Evolutionary conservation across 92 coral and sea anemone genomes (phyloP).

Genomic region (Phenganax subtilis): DNA sequence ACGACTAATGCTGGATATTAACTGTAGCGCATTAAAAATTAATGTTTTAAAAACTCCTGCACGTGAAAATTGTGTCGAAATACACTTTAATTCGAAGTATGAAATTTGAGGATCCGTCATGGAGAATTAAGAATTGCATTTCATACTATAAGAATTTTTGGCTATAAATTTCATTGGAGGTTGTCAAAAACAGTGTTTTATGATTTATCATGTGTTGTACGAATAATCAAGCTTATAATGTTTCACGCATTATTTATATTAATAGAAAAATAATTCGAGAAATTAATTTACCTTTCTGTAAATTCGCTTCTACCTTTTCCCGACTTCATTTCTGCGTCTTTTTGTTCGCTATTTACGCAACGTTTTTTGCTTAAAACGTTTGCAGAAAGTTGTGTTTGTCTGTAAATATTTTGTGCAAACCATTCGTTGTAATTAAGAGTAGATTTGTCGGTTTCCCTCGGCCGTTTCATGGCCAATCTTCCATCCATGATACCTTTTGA

Average conservation of each 20-base stretch:
- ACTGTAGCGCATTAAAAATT: slow-evolving; percentile 24
- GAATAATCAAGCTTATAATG: no score
- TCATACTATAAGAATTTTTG: no score
- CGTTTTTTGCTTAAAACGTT: slow-evolving; percentile 6
- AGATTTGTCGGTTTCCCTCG: background rate
- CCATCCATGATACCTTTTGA: background rate
- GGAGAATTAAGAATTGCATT: background rate
- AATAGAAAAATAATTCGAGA: background rate
- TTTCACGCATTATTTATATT: slow-evolving; percentile 1
- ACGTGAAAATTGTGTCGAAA: background rate
- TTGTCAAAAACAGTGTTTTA: no score
- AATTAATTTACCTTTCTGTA: slow-evolving; percentile 27
- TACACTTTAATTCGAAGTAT: background rate
- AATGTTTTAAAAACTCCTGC: slow-evolving; percentile 8
- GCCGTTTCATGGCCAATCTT: slow-evolving; percentile 7
- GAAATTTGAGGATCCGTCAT: background rate
- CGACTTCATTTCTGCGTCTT: background rate
- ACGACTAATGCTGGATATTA: slow-evolving; percentile 17
- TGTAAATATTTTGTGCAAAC: slow-evolving; percentile 1
- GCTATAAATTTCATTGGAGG: no score
- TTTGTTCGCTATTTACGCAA: background rate
- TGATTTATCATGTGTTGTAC: no score
- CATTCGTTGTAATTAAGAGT: background rate
- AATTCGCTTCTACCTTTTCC: background rate
- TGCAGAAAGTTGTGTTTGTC: slow-evolving; percentile 6